Evolutionary conservation across 2,797 vertebrate genomes (phyloP).

Genomic region (Pangasius krempfi): DNA sequence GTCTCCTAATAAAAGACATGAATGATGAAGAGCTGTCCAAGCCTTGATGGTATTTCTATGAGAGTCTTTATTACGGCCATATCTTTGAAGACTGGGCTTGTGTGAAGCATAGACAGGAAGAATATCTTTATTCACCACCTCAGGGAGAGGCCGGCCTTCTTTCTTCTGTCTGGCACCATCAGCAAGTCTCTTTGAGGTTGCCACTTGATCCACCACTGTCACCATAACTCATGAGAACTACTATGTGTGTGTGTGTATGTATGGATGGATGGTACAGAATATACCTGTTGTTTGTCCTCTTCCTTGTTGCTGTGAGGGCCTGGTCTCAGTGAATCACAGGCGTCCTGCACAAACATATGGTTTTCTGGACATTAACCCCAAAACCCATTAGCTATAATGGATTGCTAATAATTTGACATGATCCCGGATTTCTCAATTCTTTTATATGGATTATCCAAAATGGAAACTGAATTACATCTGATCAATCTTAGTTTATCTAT

Average conservation of each 20-base stretch:
- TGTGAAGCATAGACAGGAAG: slow-evolving; percentile 23
- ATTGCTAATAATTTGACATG: too few species aligned
- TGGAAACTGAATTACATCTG: not conserved
- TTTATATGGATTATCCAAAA: not conserved
- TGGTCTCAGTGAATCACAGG: not conserved
- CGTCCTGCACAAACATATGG: not conserved
- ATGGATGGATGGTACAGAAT: not conserved
- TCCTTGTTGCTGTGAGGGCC: not conserved
- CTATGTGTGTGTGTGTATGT: too few species aligned
- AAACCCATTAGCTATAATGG: too few species aligned
- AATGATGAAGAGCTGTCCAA: slow-evolving; percentile 31
- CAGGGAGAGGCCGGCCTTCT: slow-evolving; percentile 38
- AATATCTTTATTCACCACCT: slow-evolving; percentile 51
- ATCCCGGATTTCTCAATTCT: too few species aligned
- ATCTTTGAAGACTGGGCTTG: slow-evolving; percentile 23
- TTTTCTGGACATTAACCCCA: not conserved
- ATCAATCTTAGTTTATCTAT: not conserved
- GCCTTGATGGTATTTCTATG: slow-evolving; percentile 43
- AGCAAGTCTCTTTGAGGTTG: slow-evolving; percentile 47
- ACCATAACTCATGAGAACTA: slow-evolving; percentile 9
- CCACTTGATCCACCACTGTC: slow-evolving; percentile 44
- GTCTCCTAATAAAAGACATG: slow-evolving; percentile 19
- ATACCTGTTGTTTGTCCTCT: not conserved
- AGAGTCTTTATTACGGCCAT: slow-evolving; percentile 26
- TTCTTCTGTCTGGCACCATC: slow-evolving; percentile 50